phyloP scores from a whole-genome alignment of 2,888 invertebrate species.

The Drosophila lutescens region DNA sequence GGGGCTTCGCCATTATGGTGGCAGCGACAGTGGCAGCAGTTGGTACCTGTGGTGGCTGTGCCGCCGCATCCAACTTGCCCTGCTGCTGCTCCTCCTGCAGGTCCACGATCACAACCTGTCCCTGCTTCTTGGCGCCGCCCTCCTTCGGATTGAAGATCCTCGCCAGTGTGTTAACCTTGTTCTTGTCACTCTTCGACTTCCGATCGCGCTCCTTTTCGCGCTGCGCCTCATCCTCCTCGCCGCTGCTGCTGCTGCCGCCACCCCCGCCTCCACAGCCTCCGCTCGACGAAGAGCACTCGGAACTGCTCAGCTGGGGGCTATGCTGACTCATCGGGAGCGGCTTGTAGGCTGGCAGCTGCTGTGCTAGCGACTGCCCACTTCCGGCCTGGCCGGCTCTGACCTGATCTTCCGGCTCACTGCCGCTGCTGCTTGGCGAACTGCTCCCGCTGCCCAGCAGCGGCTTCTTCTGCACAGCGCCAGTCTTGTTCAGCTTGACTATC shows the following conservation, averaged over 20 bases:
- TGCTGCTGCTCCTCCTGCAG: slow-evolving; percentile 85
- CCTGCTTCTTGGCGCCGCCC: slow-evolving; percentile 89
- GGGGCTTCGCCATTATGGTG: slow-evolving; percentile 60
- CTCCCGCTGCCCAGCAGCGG: slow-evolving; percentile 27
- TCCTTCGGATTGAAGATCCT: slow-evolving; percentile 90
- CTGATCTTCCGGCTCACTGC: slow-evolving; percentile 27
- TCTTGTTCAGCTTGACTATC: slow-evolving; percentile 41
- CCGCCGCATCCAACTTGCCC: slow-evolving; percentile 63
- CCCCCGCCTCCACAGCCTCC: slow-evolving; percentile 63
- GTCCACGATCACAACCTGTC: slow-evolving; percentile 90
- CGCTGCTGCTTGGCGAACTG: slow-evolving; percentile 39
- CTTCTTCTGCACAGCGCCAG: slow-evolving; percentile 21
- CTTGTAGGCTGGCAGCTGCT: slow-evolving; percentile 68
- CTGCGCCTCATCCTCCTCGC: slow-evolving; percentile 60
- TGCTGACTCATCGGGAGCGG: slow-evolving; percentile 34
- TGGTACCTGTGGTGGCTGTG: slow-evolving; percentile 46
- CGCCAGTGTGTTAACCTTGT: slow-evolving; percentile 88
- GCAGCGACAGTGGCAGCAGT: slow-evolving; percentile 49
- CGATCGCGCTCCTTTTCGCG: slow-evolving; percentile 68
- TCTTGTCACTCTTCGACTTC: slow-evolving; percentile 87
- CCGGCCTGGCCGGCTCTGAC: slow-evolving; percentile 9
- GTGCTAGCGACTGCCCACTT: slow-evolving; percentile 4
- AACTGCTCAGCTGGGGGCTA: slow-evolving; percentile 50
- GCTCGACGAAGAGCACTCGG: slow-evolving; percentile 48
- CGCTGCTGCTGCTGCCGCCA: slow-evolving; percentile 64